phyloP scores from a whole-genome alignment of 1,140 invertebrate species.

The Dendrolimus punctatus region DNA sequence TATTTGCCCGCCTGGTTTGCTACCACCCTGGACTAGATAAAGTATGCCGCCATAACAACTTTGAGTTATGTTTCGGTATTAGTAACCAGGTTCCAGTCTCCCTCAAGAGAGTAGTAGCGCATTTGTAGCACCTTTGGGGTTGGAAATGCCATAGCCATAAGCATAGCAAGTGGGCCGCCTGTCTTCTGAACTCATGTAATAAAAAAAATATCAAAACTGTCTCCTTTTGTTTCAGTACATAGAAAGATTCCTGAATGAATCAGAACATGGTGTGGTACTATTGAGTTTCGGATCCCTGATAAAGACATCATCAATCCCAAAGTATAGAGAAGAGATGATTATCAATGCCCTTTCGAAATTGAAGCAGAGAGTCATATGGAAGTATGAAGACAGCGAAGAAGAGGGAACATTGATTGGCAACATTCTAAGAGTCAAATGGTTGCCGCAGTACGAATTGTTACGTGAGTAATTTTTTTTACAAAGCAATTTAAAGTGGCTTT shows the following conservation, averaged over 20 bases:
- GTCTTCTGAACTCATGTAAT: too few species aligned
- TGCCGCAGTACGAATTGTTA: slow-evolving; percentile 76
- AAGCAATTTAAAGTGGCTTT: not conserved
- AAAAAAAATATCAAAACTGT: not conserved
- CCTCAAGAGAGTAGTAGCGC: too few species aligned
- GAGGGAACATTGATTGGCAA: slow-evolving; percentile 48
- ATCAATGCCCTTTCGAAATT: slow-evolving; percentile 68
- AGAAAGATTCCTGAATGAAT: slow-evolving; percentile 76
- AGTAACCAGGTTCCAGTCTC: too few species aligned
- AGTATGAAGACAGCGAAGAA: slow-evolving; percentile 73
- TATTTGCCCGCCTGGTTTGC: too few species aligned
- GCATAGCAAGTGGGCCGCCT: too few species aligned
- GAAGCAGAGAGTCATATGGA: slow-evolving; percentile 77
- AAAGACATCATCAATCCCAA: slow-evolving; percentile 59
- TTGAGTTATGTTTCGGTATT: too few species aligned
- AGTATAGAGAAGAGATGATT: slow-evolving; percentile 62
- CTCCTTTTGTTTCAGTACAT: slow-evolving; percentile 73
- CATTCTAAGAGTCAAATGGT: slow-evolving; percentile 72
- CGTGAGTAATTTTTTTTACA: slow-evolving; percentile 49
- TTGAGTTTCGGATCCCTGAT: slow-evolving; percentile 79
- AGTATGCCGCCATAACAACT: too few species aligned
- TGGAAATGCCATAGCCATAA: too few species aligned
- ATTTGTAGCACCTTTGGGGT: too few species aligned
- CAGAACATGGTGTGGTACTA: slow-evolving; percentile 75
- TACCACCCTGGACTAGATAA: too few species aligned